Conservation (phyloP, 92 coral and sea anemone species). For the Phymanthus crucifer region DNA sequence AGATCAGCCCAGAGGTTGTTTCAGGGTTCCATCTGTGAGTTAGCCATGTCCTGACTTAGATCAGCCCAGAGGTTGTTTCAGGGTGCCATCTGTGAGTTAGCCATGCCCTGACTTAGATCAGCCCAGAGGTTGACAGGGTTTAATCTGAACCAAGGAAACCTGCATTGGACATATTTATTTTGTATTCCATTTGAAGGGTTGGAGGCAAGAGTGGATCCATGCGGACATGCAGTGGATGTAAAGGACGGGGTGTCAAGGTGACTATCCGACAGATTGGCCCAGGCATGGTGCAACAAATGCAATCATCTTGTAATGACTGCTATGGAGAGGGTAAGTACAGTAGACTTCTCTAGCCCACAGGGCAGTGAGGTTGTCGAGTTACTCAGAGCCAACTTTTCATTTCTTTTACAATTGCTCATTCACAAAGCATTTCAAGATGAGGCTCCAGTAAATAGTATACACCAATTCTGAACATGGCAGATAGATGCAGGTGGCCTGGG, state of each 20-base stretch:
- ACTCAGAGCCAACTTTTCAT: background rate
- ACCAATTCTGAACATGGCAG: too few relatives aligned
- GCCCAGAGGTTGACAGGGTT: background rate
- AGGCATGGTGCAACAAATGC: constrained; percentile 99
- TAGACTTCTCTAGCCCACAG: background rate
- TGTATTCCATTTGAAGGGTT: constrained; percentile 65
- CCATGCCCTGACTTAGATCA: too few relatives aligned
- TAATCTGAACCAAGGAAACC: too few relatives aligned
- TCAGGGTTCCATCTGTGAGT: too few relatives aligned
- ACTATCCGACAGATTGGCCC: constrained; percentile 89
- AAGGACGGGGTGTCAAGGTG: constrained; percentile 85
- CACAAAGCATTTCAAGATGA: too few relatives aligned
- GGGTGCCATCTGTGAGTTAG: too few relatives aligned
- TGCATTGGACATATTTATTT: too few relatives aligned
- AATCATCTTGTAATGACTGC: constrained; percentile 86
- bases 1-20: too few relatives aligned
- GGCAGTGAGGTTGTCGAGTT: background rate
- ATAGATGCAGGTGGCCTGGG: too few relatives aligned
- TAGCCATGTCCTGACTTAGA: too few relatives aligned
- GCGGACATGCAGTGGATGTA: constrained; percentile 78
- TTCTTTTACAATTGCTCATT: background rate
- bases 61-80: too few relatives aligned
- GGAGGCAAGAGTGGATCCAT: constrained; percentile 96
- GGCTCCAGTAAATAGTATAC: too few relatives aligned
- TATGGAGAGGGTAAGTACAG: constrained; percentile 76